Conservation (phyloP, 2,113 vertebrate genomes). For the Amphiprion ocellaris region DNA sequence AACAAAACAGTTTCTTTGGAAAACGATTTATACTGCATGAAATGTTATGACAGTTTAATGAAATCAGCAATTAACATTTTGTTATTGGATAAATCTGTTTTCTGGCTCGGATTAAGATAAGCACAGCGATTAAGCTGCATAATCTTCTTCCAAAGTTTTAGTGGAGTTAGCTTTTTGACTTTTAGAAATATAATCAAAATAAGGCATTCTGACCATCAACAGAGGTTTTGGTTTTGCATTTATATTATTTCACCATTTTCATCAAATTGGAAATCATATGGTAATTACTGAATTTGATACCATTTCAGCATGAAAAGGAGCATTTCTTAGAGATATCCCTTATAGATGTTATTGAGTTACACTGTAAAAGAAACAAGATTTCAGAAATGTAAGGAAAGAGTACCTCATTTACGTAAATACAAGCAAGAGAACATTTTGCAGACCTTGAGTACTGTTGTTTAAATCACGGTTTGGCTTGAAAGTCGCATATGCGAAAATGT, state of each 20-base stretch:
- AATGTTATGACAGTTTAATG: background rate
- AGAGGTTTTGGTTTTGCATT: background rate
- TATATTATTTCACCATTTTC: too few relatives aligned
- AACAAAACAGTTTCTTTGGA: constrained; percentile 40
- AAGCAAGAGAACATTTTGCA: background rate
- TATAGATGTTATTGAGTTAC: too few relatives aligned
- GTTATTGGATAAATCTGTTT: background rate
- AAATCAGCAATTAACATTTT: too few relatives aligned
- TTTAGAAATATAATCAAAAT: background rate
- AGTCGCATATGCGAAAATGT: background rate
- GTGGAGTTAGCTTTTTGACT: too few relatives aligned
- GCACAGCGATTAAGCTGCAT: background rate
- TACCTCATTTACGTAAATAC: background rate
- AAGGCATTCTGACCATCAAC: background rate
- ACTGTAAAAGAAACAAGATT: too few relatives aligned
- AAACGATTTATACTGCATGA: constrained; percentile 2
- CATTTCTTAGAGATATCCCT: too few relatives aligned
- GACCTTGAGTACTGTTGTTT: background rate
- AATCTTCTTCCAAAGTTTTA: constrained; percentile 1
- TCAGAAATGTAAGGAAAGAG: too few relatives aligned
- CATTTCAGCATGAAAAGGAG: too few relatives aligned
- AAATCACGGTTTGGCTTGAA: background rate
- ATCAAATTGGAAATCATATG: too few relatives aligned
- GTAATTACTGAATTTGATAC: too few relatives aligned
- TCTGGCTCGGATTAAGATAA: background rate